Evolutionary conservation across 2,113 vertebrate genomes (phyloP).

Genomic region (Sminthopsis crassicaudata): DNA sequence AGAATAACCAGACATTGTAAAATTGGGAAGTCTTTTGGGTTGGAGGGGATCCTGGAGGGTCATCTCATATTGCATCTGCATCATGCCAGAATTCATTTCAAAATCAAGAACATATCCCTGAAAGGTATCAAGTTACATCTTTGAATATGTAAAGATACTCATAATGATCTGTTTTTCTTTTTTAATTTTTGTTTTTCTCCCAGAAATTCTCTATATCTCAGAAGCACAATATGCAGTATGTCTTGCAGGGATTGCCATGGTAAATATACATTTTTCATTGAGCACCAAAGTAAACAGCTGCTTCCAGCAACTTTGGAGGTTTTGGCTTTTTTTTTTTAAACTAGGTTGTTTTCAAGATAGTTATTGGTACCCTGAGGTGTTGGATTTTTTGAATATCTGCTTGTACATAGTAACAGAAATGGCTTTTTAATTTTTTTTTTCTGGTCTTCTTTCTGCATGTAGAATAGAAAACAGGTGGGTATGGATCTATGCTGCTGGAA

Average conservation of each 20-base stretch:
- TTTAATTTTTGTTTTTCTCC: slow-evolving; percentile 67
- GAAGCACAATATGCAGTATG: slow-evolving; percentile 41
- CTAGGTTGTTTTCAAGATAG: slow-evolving; percentile 44
- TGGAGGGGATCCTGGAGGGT: slow-evolving; percentile 27
- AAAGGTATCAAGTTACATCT: slow-evolving; percentile 50
- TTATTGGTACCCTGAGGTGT: slow-evolving; percentile 39
- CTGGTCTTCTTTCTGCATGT: slow-evolving; percentile 1
- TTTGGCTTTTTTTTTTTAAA: slow-evolving; percentile 30
- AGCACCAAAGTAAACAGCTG: slow-evolving; percentile 60
- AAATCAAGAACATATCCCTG: slow-evolving; percentile 47
- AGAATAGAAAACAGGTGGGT: neutral
- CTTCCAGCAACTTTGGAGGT: slow-evolving; percentile 53
- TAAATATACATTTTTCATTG: slow-evolving; percentile 68
- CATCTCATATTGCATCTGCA: slow-evolving; percentile 42
- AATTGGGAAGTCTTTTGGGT: slow-evolving; percentile 56
- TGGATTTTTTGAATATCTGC: slow-evolving; percentile 23
- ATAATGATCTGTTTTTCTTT: slow-evolving; percentile 59
- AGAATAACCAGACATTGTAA: slow-evolving; percentile 44
- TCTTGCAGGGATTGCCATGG: slow-evolving; percentile 64
- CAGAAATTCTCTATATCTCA: slow-evolving; percentile 66
- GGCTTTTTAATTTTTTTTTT: neutral
- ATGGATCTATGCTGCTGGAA: slow-evolving; percentile 16
- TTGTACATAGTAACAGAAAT: neutral
- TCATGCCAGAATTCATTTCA: neutral
- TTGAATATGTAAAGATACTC: slow-evolving; percentile 62